Evolutionary conservation across 2,797 vertebrate genomes (phyloP).

Genomic region (Epinephelus malabaricus): DNA sequence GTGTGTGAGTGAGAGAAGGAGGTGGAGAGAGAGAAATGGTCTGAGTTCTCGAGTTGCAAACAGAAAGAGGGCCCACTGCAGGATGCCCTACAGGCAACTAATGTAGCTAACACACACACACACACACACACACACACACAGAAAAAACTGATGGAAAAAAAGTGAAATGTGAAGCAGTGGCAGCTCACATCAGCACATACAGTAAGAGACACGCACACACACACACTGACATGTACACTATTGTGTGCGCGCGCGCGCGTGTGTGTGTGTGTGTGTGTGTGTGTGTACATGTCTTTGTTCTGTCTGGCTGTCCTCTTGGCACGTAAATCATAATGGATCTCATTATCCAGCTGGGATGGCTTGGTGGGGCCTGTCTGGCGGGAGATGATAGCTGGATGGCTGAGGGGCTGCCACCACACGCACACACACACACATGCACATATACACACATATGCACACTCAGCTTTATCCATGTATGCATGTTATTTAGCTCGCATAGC

Average conservation of each 20-base stretch:
- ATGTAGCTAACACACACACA: constrained; percentile 22
- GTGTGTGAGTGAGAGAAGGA: constrained; percentile 19
- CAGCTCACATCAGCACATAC: constrained; percentile 66
- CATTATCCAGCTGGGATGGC: constrained; percentile 82
- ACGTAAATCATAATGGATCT: constrained; percentile 85
- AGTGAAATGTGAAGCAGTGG: constrained; percentile 75
- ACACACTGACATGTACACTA: constrained; percentile 59
- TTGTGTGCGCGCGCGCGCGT: not conserved
- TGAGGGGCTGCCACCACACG: constrained; percentile 68
- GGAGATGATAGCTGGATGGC: constrained; percentile 82
- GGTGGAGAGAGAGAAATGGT: constrained; percentile 46
- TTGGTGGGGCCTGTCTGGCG: constrained; percentile 81
- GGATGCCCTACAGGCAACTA: constrained; percentile 64
- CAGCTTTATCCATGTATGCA: constrained; percentile 48
- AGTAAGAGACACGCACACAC: constrained; percentile 53
- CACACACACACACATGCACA: constrained; percentile 36
- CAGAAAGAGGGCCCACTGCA: constrained; percentile 60
- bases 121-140: constrained; percentile 23
- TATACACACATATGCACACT: constrained; percentile 40
- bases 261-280: constrained; percentile 49
- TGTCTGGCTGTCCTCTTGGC: constrained; percentile 78
- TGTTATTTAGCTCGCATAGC: constrained; percentile 54
- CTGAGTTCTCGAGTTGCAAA: constrained; percentile 63
- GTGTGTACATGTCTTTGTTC: constrained; percentile 75
- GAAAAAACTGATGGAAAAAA: constrained; percentile 18